phyloP scores from a whole-genome alignment of 2,888 invertebrate genomes.

The Nephrotoma appendiculata region DNA sequence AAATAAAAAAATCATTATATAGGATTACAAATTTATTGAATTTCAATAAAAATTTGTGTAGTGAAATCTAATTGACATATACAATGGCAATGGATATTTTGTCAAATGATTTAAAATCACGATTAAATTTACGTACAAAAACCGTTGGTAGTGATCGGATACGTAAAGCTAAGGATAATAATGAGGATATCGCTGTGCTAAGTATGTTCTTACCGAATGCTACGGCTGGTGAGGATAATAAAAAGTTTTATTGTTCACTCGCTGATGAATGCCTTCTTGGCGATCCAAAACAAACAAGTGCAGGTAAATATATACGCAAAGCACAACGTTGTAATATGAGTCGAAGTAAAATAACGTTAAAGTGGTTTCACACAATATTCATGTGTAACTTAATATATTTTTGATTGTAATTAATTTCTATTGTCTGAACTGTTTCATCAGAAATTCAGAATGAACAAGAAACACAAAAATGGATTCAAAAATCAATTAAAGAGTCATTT shows the following conservation, averaged over 20 bases:
- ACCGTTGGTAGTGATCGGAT: slow-evolving; percentile 73
- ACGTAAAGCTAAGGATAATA: slow-evolving; percentile 61
- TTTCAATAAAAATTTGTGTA: neutral
- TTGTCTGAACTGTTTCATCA: neutral
- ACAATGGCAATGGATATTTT: slow-evolving; percentile 62
- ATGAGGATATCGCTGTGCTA: slow-evolving; percentile 76
- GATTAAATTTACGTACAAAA: slow-evolving; percentile 58
- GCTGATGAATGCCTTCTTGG: slow-evolving; percentile 62
- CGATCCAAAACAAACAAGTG: slow-evolving; percentile 58
- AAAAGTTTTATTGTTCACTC: slow-evolving; percentile 63
- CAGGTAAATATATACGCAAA: slow-evolving; percentile 43
- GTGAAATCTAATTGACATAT: neutral
- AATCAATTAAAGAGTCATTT: neutral
- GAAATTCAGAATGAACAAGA: neutral
- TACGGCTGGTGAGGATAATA: slow-evolving; percentile 48
- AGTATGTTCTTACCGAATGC: slow-evolving; percentile 65
- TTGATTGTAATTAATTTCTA: neutral
- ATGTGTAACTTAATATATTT: neutral
- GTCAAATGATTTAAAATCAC: slow-evolving; percentile 62
- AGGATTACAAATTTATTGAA: neutral
- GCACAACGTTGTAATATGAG: neutral
- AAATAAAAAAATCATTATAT: neutral
- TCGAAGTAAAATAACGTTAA: neutral
- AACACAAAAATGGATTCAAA: neutral
- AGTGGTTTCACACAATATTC: neutral